Base-by-base conservation (phyloP, 2,888 invertebrate genomes). In the Oxycera nigricornis region DNA sequence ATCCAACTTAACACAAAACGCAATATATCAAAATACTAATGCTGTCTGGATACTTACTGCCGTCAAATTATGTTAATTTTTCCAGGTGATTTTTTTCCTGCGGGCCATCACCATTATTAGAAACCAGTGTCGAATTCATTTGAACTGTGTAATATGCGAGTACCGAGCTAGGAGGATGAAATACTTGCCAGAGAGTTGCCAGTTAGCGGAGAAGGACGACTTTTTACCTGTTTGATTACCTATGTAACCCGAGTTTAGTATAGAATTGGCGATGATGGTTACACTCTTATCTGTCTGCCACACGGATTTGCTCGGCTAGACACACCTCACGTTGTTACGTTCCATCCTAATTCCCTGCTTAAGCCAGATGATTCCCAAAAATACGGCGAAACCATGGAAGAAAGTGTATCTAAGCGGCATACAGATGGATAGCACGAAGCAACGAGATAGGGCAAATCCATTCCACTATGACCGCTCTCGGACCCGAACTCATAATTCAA, bases 11-110 rank as follows among this genome's bases (percentile, higher is more conserved):
- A 35, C 62, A 62, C 35, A 20, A 62, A 62, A 62, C 31, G 31
- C 31, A 62, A 62, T 62, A 31, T 62, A 62, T 62, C 35, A 62
- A 62, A 62, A 62, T 35, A 31, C 62, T 30, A 35, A 62, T 62
- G 9, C 62, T 31, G 62, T 62, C 20, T 28, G 35, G 35, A 26
- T 62, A 62, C 35, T 62, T 62, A 62, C 62, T 35, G 62, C 62
- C 35, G 62, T 62, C 62, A 62, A 62, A 62, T 62, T 35, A 62
- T 62, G 62, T 62, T 62, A 62, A 35, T 35, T 59, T 28, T 57
- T 62, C 26, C 30, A 62, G 31, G 35, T 31, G 28, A 59, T 62
- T 62, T 35, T 62, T 35, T 31, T 28, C 6, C 2, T 30, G 17
- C 2, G 30, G 17, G 17, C 31, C 20, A 30, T 1, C 20, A 2